Conservation (phyloP, 2,888 invertebrate species). For the Terebella lapidaria region DNA sequence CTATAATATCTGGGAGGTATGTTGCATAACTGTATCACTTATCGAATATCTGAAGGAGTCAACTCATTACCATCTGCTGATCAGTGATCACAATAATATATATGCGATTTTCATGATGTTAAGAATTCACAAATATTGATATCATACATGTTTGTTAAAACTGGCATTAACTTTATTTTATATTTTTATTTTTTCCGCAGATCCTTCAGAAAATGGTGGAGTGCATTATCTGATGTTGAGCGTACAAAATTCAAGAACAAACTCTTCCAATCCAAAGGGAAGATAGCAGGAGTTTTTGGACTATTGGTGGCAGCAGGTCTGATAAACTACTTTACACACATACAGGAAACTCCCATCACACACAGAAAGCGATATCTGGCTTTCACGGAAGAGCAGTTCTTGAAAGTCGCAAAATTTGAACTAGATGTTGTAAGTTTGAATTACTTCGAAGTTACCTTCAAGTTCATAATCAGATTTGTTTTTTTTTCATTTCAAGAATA, state of each 20-base stretch:
- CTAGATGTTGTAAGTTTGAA: conserved; percentile 43
- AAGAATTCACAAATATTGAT: no score
- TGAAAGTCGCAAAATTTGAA: conserved; percentile 49
- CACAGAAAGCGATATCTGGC: conserved; percentile 58
- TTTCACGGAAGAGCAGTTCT: conserved; percentile 55
- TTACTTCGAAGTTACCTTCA: neutral
- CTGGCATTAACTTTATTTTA: neutral
- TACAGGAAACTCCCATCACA: conserved; percentile 58
- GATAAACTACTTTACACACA: conserved; percentile 52
- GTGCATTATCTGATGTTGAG: conserved; percentile 45
- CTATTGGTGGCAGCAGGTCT: conserved; percentile 11
- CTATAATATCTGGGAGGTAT: conserved; percentile 23
- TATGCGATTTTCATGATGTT: no score
- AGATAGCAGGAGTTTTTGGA: conserved; percentile 7
- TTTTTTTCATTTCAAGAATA: no score
- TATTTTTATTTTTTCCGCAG: conserved; percentile 36
- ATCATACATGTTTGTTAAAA: no score
- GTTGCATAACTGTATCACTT: no score
- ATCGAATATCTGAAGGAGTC: no score
- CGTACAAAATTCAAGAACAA: conserved; percentile 26
- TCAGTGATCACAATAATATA: no score
- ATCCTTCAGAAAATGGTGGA: conserved; percentile 55
- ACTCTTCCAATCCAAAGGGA: conserved; percentile 17
- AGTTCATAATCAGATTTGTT: no score
- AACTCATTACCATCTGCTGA: no score